phyloP scores from a whole-genome alignment of 1,140 invertebrate species.

The Notospermus geniculatus region DNA sequence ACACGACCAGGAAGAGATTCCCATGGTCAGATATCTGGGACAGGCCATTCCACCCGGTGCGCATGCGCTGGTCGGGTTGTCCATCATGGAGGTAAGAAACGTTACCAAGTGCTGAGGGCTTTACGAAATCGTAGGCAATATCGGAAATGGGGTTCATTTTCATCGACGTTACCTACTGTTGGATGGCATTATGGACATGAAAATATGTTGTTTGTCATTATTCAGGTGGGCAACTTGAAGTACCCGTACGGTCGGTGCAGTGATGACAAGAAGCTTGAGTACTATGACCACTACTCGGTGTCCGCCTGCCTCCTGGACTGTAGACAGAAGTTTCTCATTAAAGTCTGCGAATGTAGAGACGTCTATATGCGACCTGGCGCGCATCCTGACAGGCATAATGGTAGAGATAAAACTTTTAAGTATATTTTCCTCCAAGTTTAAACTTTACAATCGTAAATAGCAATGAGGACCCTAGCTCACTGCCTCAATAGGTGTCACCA shows the following conservation, averaged over 20 bases:
- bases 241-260: background rate
- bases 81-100: constrained; percentile 31
- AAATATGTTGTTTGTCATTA: background rate
- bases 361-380: background rate
- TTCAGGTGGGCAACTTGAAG: background rate
- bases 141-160: no score
- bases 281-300: constrained; percentile 1
- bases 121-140: no score
- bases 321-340: background rate
- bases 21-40: constrained; percentile 40
- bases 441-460: no score
- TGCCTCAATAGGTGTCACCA: no score
- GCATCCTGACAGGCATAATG: no score
- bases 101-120: no score
- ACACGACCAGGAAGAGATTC: constrained; percentile 34
- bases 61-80: constrained; percentile 42
- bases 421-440: no score
- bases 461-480: no score
- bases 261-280: background rate
- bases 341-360: background rate
- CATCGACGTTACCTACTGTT: no score
- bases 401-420: no score
- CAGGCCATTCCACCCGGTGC: constrained; percentile 40
- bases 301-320: background rate
- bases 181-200: background rate